phyloP scores from a whole-genome alignment of 2,888 invertebrate genomes.

The Amphiduros pacificus region DNA sequence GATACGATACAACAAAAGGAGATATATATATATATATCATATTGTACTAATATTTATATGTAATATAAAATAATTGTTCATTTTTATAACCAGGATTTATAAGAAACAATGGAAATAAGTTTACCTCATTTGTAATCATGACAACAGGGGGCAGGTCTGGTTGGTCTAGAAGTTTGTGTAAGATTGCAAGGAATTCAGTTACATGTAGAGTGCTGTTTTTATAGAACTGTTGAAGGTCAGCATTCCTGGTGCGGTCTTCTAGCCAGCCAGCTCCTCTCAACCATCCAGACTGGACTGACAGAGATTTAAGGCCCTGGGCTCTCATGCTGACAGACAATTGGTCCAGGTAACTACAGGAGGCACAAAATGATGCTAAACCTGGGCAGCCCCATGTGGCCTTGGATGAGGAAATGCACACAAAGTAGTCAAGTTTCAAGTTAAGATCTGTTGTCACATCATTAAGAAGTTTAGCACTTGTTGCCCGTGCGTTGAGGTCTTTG shows the following conservation, averaged over 20 bases:
- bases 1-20: too few species aligned
- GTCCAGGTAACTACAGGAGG: slow-evolving; percentile 2
- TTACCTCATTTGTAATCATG: slow-evolving; percentile 13
- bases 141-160: slow-evolving; percentile 11
- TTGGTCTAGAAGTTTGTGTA: not conserved
- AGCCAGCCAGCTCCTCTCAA: slow-evolving; percentile 1
- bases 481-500: not conserved
- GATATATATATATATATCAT: too few species aligned
- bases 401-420: slow-evolving; percentile 11
- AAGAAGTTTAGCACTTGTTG: not conserved
- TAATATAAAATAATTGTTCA: too few species aligned
- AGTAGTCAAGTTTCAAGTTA: slow-evolving; percentile 5
- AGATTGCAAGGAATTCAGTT: slow-evolving; percentile 5
- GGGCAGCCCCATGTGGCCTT: slow-evolving; percentile 7
- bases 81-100: too few species aligned
- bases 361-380: not conserved
- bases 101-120: too few species aligned
- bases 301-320: slow-evolving; percentile 2
- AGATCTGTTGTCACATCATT: not conserved
- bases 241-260: not conserved
- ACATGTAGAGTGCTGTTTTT: slow-evolving; percentile 2
- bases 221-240: not conserved
- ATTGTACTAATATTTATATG: too few species aligned
- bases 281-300: slow-evolving; percentile 7
- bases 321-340: not conserved